Evolutionary conservation across 92 coral and sea anemone species (phyloP).

Genomic region (Umimayanthus kanabou): DNA sequence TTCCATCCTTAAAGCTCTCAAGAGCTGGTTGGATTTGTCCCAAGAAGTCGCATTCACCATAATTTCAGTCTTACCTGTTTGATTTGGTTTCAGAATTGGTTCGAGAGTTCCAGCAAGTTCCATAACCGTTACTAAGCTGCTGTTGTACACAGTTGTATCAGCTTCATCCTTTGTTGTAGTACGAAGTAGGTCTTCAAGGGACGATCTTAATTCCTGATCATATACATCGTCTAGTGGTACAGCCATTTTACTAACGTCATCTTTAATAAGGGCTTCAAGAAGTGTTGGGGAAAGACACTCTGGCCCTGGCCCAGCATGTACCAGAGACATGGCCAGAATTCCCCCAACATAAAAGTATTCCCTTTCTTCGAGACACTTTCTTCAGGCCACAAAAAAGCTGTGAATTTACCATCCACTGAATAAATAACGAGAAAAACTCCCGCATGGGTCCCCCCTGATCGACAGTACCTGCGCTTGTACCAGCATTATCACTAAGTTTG

Average conservation of each 20-base stretch:
- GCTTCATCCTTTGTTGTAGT: too few relatives aligned
- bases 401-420: constrained; percentile 51
- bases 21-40: neutral
- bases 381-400: constrained; percentile 53
- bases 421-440: constrained; percentile 58
- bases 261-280: constrained; percentile 52
- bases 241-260: constrained; percentile 19
- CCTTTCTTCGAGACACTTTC: constrained; percentile 43
- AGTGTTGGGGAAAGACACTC: constrained; percentile 45
- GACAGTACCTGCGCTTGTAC: constrained; percentile 71
- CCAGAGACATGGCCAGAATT: constrained; percentile 44
- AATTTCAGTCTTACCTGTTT: neutral
- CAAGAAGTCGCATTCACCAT: constrained; percentile 8
- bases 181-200: constrained; percentile 2
- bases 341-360: constrained; percentile 57
- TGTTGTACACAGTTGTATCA: too few relatives aligned
- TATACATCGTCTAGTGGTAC: constrained; percentile 51
- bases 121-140: constrained; percentile 7
- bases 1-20: constrained; percentile 23
- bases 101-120: constrained; percentile 41
- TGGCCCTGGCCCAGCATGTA: constrained; percentile 57
- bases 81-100: constrained; percentile 1
- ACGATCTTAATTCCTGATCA: constrained; percentile 45
- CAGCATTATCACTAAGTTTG: constrained; percentile 69
- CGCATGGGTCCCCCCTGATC: constrained; percentile 61